Conservation (phyloP, 2,797 vertebrate species). For the Poecilia wingei region DNA sequence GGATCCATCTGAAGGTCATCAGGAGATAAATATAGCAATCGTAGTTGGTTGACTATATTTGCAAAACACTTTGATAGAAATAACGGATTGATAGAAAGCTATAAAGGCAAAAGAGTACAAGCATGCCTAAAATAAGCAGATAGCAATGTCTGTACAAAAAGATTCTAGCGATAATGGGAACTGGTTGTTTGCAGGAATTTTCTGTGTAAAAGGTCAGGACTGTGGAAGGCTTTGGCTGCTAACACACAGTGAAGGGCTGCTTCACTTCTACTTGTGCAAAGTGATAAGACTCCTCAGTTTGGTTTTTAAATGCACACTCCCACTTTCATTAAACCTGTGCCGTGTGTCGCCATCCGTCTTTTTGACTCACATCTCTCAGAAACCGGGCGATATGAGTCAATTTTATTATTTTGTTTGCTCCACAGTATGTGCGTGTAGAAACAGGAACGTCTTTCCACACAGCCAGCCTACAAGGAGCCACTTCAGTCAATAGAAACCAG, state of each 20-base stretch:
- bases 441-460: constrained; percentile 31
- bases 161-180: constrained; percentile 40
- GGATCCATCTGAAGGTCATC: constrained; percentile 62
- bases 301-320: constrained; percentile 22
- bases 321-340: constrained; percentile 18
- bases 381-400: too few species aligned
- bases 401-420: constrained; percentile 10
- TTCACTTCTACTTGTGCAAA: constrained; percentile 23
- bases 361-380: constrained; percentile 7
- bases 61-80: constrained; percentile 46
- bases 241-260: constrained; percentile 5
- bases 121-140: not conserved
- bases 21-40: constrained; percentile 47
- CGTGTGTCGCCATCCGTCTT: constrained; percentile 11
- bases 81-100: constrained; percentile 30
- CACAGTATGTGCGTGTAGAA: constrained; percentile 22
- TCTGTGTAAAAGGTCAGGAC: constrained; percentile 20
- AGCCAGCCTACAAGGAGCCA: constrained; percentile 32
- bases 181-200: constrained; percentile 46
- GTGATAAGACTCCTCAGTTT: constrained; percentile 28
- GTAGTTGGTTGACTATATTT: constrained; percentile 46
- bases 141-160: constrained; percentile 15
- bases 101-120: constrained; percentile 8
- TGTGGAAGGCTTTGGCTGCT: constrained; percentile 13
- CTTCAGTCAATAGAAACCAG: constrained; percentile 19